Base-by-base conservation (phyloP, 2,888 invertebrate genomes). In the Drosophila mayaguana region DNA sequence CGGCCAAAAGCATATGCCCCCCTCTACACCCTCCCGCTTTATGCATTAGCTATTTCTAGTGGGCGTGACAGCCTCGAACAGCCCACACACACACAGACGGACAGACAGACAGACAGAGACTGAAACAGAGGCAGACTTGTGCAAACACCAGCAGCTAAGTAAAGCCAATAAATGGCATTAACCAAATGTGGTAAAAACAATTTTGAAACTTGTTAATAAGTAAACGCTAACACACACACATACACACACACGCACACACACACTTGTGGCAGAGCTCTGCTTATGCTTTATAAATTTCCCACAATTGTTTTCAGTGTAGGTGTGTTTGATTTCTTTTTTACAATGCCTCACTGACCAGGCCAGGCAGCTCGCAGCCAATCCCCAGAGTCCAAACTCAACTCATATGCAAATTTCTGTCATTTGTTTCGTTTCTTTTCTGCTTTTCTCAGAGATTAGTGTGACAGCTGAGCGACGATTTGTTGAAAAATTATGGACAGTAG, bases 381-480 rank as follows among this genome's bases (percentile, higher is more conserved):
- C 36, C 36, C 36, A 38, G 36, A 38, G 36, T 5, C 38, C 46
- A 38, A 63, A 48, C 61, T 46, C 59, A 59, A 64, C 69, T 66
- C 77, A 84, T 84, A 88, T 84, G 85, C 85, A 87, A 84, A 88
- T 87, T 78, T 32, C 28, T 40, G 40, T 38, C 32, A 18, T 51
- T 51, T 51, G 63, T 60, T 14, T 7, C 8, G 8, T 25, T n/a
- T 20, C 8, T 40, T 3, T 40, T 22, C 9, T 9, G 67, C 63
- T 71, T 53, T 36, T 9, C 69, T 71, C 63, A 55, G 72, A 89
- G 85, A 86, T 86, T 88, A 88, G 83, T 88, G 80, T 89, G 86
- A 86, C 89, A 86, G 86, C 89, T 85, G 86, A 88, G 84, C 84
- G 88, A 89, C 90, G 81, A 89, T 89, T 86, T 86, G 89, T 85